Conservation (phyloP, 2,797 vertebrate species). For the Diplodus sargus region DNA sequence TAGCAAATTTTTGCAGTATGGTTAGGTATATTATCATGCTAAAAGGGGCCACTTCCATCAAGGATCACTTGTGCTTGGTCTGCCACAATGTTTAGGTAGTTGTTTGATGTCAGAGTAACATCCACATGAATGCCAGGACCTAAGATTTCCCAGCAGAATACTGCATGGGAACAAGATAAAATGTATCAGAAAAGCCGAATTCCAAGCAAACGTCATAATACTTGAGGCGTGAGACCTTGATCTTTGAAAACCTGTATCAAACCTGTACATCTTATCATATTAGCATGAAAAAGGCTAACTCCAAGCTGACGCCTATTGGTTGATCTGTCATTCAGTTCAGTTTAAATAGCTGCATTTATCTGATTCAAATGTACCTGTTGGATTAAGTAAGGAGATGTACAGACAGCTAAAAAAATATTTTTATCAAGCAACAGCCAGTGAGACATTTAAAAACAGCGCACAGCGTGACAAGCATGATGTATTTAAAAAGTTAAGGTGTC, state of each 20-base stretch:
- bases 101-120: no score
- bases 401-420: neutral
- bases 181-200: neutral
- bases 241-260: neutral
- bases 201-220: neutral
- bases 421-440: neutral
- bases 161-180: no score
- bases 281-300: neutral
- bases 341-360: conserved; percentile 22
- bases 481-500: conserved; percentile 46
- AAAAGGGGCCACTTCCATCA: no score
- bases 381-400: neutral
- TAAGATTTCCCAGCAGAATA: no score
- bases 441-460: conserved; percentile 14
- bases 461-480: conserved; percentile 1
- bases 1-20: no score
- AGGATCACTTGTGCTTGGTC: no score
- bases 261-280: neutral
- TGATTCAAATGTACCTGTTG: conserved; percentile 30
- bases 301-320: neutral
- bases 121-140: no score
- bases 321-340: conserved; percentile 35
- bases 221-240: neutral
- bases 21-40: no score
- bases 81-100: no score